phyloP scores from a whole-genome alignment of 2,888 invertebrate species.

The Idaea dimidiata region DNA sequence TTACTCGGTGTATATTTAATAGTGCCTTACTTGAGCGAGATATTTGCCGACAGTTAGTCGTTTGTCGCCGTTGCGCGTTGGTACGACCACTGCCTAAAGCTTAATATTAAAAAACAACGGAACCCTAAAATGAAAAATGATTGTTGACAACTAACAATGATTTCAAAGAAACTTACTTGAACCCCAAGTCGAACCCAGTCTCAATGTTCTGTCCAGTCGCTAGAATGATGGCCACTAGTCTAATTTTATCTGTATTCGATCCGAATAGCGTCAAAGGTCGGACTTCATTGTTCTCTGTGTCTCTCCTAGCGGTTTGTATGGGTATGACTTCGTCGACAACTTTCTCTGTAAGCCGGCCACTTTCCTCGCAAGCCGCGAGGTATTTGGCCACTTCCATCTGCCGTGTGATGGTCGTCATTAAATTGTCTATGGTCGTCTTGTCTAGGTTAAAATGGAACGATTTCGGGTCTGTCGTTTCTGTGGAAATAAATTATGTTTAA shows the following conservation, averaged over 20 bases:
- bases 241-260: conserved; percentile 83
- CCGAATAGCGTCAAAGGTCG: conserved; percentile 87
- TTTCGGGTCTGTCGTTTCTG: conserved; percentile 73
- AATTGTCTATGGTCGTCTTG: conserved; percentile 85
- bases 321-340: conserved; percentile 62
- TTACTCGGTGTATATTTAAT: too few species aligned
- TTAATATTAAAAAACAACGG: neutral
- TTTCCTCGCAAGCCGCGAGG: conserved; percentile 83
- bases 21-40: too few species aligned
- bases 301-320: conserved; percentile 36
- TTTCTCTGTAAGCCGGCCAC: conserved; percentile 65
- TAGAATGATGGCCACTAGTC: conserved; percentile 84
- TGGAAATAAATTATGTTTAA: neutral
- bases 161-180: conserved; percentile 75
- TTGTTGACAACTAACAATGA: neutral
- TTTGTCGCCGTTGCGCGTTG: too few species aligned
- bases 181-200: conserved; percentile 86
- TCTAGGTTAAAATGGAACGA: conserved; percentile 86
- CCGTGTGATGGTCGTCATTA: conserved; percentile 89
- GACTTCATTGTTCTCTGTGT: conserved; percentile 41
- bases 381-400: conserved; percentile 91
- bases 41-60: too few species aligned
- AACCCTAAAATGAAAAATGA: neutral
- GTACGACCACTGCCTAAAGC: too few species aligned
- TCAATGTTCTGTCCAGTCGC: conserved; percentile 85